These are phyloP conservation scores for Nomada goodeniana DNA, from an alignment of 2,888 invertebrate genomes.

Conservation along the genomic window DNA sequence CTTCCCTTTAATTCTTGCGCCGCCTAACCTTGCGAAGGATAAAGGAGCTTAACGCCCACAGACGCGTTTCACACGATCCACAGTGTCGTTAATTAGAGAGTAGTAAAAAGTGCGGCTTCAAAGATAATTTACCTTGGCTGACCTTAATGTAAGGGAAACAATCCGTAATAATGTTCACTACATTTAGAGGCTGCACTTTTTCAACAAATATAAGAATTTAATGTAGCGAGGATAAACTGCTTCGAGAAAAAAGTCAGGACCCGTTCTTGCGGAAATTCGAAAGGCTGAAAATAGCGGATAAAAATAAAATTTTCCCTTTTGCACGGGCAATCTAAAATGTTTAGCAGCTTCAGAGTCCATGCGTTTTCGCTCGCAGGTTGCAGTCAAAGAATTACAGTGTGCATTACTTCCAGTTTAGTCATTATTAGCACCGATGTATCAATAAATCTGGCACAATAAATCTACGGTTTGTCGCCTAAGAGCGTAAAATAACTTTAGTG, in stretches of 20 bases:
- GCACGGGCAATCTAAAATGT: neutral
- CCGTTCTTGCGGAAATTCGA: constrained; percentile 3
- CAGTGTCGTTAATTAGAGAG: constrained; percentile 69
- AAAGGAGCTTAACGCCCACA: constrained; percentile 65
- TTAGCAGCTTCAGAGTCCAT: neutral
- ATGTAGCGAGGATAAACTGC: constrained; percentile 34
- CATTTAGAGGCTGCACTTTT: constrained; percentile 48
- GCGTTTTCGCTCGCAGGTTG: neutral
- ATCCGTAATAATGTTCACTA: constrained; percentile 57
- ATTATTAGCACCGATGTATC: no score
- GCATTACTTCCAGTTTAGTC: no score
- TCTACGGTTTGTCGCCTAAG: no score
- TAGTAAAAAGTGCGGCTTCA: constrained; percentile 65
- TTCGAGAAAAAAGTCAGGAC: constrained; percentile 12
- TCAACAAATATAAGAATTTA: constrained; percentile 49
- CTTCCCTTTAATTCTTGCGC: constrained; percentile 65
- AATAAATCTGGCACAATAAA: no score
- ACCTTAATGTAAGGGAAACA: constrained; percentile 64
- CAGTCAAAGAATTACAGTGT: neutral
- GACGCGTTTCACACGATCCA: constrained; percentile 46
- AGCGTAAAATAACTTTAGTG: neutral
- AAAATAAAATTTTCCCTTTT: constrained; percentile 1
- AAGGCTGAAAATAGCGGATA: constrained; percentile 7
- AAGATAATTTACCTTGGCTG: constrained; percentile 57
- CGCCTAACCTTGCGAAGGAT: constrained; percentile 61